These are phyloP conservation scores for Malacosoma neustria DNA, from an alignment of 2,888 invertebrate species.

Conservation along the genomic window DNA sequence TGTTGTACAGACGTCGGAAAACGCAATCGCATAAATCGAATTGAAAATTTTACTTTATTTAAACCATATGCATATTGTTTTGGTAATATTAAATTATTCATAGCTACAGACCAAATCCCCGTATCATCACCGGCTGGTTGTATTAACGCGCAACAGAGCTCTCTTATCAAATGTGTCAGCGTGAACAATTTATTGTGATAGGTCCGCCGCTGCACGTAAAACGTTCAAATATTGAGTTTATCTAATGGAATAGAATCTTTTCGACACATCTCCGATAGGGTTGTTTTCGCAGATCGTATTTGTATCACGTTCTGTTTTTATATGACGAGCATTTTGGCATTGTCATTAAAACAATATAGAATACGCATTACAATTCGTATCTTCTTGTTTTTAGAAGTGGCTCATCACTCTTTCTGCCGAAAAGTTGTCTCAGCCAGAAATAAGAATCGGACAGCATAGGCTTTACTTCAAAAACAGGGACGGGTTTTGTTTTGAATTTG, in stretches of 20 bases:
- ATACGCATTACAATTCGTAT: no score
- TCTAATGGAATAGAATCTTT: conserved; percentile 22
- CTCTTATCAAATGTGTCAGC: not conserved
- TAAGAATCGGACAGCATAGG: no score
- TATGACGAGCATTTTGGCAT: not conserved
- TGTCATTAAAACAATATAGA: no score
- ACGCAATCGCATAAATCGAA: no score
- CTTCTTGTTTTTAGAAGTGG: no score
- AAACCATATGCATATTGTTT: no score
- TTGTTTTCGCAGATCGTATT: not conserved
- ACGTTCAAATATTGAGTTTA: conserved; percentile 24
- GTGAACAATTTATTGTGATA: not conserved
- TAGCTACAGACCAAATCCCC: not conserved
- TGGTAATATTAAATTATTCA: no score
- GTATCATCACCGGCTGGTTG: not conserved
- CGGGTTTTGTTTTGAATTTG: no score
- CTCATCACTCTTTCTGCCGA: no score
- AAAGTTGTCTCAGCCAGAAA: no score
- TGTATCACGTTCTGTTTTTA: not conserved
- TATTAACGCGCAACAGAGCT: not conserved
- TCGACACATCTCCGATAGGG: conserved; percentile 11
- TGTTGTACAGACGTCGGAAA: no score
- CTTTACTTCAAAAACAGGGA: not conserved
- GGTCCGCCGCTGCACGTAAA: conserved; percentile 12
- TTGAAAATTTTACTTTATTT: no score